phyloP scores from a whole-genome alignment of 2,888 invertebrate genomes.

The Acrobeloides nanus region DNA sequence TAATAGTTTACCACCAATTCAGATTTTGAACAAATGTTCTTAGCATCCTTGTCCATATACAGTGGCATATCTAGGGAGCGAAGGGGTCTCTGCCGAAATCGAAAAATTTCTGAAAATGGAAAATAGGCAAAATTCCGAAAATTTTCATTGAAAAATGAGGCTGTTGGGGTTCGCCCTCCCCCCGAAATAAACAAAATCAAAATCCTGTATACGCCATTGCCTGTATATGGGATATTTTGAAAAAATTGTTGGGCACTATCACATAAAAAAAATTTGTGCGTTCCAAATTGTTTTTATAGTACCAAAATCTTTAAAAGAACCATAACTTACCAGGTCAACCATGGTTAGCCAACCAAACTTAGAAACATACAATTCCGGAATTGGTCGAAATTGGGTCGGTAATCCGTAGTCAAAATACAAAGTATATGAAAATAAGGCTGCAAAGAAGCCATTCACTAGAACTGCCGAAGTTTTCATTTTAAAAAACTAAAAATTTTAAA shows the following conservation, averaged over 20 bases:
- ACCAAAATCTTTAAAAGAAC: background rate
- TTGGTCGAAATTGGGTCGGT: conserved; percentile 22
- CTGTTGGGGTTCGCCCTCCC: too few species aligned
- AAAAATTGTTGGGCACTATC: background rate
- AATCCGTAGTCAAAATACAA: conserved; percentile 28
- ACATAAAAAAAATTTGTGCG: conserved; percentile 2
- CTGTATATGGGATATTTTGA: too few species aligned
- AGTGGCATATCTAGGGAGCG: too few species aligned
- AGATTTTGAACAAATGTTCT: too few species aligned
- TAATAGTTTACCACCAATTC: too few species aligned
- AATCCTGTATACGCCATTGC: conserved; percentile 6
- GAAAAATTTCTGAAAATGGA: too few species aligned
- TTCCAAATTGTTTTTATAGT: background rate
- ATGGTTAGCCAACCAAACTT: conserved; percentile 49
- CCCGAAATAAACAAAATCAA: too few species aligned
- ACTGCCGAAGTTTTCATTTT: conserved; percentile 9
- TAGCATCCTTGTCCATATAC: too few species aligned
- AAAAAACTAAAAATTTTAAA: background rate
- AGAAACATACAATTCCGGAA: conserved; percentile 33
- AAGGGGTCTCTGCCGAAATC: too few species aligned
- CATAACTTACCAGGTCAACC: conserved; percentile 37
- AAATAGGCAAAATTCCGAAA: too few species aligned
- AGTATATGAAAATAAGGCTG: conserved; percentile 26
- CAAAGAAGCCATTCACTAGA: conserved; percentile 27
- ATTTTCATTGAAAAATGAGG: too few species aligned